Conservation (phyloP, 2,113 vertebrate genomes). For the Rhinolophus ferrumequinum region DNA sequence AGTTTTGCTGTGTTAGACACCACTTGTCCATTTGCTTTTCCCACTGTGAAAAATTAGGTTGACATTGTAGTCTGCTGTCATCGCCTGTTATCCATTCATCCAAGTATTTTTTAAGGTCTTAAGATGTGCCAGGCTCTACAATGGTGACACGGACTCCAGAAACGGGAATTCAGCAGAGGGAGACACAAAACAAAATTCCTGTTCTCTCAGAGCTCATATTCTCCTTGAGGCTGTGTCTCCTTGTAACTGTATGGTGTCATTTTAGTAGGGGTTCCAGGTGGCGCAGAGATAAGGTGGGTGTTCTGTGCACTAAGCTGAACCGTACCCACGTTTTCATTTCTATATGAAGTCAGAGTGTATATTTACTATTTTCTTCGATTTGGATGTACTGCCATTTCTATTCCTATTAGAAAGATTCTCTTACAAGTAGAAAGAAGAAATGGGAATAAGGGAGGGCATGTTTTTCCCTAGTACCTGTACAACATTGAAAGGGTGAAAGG, state of each 20-base stretch:
- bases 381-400: rapidly evolving
- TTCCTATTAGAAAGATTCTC: neutral
- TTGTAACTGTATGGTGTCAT: rapidly evolving
- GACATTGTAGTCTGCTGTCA: neutral
- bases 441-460: neutral
- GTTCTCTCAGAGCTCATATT: neutral
- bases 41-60: rapidly evolving
- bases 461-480: neutral
- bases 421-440: neutral
- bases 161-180: neutral
- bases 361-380: neutral
- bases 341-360: rapidly evolving
- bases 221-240: neutral
- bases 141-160: neutral
- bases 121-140: neutral
- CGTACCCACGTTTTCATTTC: neutral
- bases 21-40: neutral
- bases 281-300: rapidly evolving
- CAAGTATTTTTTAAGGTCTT: neutral
- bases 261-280: no score
- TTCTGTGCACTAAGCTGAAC: neutral
- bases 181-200: neutral
- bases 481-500: no score
- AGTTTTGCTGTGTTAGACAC: neutral
- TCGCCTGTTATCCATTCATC: neutral